Evolutionary conservation across 2,797 vertebrate species (phyloP).

Genomic region (Netta rufina): DNA sequence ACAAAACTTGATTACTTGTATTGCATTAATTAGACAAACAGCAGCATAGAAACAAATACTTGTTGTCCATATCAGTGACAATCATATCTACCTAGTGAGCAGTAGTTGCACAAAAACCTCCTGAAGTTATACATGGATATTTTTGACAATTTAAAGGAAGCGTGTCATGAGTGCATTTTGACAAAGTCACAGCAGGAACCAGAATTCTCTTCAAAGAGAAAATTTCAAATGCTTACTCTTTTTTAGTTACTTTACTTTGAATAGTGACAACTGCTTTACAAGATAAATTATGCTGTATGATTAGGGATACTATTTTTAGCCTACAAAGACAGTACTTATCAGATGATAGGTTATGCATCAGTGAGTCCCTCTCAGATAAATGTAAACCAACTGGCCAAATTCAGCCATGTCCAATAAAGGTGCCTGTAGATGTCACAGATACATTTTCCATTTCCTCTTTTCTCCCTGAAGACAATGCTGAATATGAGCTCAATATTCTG

Average conservation of each 20-base stretch:
- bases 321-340: background rate
- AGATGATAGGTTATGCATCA: background rate
- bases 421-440: background rate
- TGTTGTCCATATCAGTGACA: background rate
- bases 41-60: background rate
- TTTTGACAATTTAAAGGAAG: background rate
- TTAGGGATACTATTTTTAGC: background rate
- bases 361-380: background rate
- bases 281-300: background rate
- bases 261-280: background rate
- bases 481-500: background rate
- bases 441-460: background rate
- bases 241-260: background rate
- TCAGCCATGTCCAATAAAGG: background rate
- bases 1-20: background rate
- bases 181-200: background rate
- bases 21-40: background rate
- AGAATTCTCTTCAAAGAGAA: background rate
- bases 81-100: background rate
- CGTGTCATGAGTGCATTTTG: background rate
- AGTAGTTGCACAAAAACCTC: background rate
- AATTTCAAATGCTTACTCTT: background rate
- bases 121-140: background rate
- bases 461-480: background rate
- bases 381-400: background rate